Conservation (phyloP, 2,113 vertebrate species). For the Pardalotus punctatus region DNA sequence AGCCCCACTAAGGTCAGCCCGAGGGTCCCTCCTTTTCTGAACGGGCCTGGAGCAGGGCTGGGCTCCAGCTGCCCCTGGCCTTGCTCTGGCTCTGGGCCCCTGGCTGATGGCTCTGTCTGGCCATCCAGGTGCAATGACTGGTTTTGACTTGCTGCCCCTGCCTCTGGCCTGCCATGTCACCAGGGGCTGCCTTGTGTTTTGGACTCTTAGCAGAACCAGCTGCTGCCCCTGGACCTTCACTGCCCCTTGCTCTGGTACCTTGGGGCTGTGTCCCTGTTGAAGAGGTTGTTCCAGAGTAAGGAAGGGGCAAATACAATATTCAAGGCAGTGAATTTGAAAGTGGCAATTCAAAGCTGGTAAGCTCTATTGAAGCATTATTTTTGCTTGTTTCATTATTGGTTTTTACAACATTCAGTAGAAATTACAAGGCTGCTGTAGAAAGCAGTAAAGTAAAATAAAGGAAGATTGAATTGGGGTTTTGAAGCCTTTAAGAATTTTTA, state of each 20-base stretch:
- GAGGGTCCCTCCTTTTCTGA: fast-evolving
- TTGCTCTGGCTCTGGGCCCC: fast-evolving
- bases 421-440: not conserved
- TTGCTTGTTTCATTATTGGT: not conserved
- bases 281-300: too few species aligned
- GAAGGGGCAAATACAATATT: not conserved
- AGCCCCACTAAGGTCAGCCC: not conserved
- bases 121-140: fast-evolving
- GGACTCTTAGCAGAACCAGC: not conserved
- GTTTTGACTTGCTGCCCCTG: too few species aligned
- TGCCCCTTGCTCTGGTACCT: not conserved
- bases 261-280: not conserved
- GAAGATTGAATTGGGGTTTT: not conserved
- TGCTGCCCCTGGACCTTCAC: not conserved
- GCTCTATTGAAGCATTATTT: not conserved
- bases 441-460: not conserved
- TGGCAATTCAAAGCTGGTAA: not conserved
- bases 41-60: fast-evolving
- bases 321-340: not conserved
- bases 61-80: fast-evolving
- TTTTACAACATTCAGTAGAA: not conserved
- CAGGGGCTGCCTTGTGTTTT: fast-evolving
- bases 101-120: fast-evolving
- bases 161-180: fast-evolving
- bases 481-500: not conserved